Percentiles rank a stretch among this genome's conserved stretches.
Conservation (phyloP, 2,113 vertebrate genomes). For the Xiphophorus maculatus region DNA sequence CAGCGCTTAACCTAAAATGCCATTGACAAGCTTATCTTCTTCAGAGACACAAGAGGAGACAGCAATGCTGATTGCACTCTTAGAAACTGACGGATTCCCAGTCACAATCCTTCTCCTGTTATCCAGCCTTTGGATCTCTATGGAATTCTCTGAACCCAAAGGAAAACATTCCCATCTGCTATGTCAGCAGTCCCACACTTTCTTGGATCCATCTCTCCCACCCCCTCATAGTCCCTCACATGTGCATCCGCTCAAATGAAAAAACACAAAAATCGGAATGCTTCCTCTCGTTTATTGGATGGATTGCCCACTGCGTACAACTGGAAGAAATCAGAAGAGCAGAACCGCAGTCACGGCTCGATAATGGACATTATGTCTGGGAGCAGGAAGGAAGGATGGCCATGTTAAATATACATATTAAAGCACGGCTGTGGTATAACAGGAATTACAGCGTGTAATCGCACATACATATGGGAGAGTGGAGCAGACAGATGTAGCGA, state of each 20-base stretch:
- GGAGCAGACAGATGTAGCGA: constrained; percentile 49
- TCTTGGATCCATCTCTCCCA: constrained; percentile 56
- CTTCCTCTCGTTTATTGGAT: constrained; percentile 48
- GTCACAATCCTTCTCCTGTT: constrained; percentile 32
- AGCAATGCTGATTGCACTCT: constrained; percentile 38
- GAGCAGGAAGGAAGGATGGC: constrained; percentile 47
- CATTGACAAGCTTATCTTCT: constrained; percentile 54
- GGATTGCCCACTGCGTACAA: constrained; percentile 37
- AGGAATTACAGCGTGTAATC: constrained; percentile 15
- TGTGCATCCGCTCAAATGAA: constrained; percentile 14
- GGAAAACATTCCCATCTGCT: constrained; percentile 73
- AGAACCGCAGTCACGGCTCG: constrained; percentile 35
- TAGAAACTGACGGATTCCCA: constrained; percentile 32
- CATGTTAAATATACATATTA: constrained; percentile 7
- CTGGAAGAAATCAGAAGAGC: constrained; percentile 58
- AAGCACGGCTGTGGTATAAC: constrained; percentile 22
- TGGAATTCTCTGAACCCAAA: constrained; percentile 63
- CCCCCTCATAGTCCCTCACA: constrained; percentile 44
- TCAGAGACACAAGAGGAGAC: constrained; percentile 19
- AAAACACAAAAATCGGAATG: constrained; percentile 5
- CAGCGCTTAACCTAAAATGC: constrained; percentile 26
- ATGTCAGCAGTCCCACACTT: constrained; percentile 66
- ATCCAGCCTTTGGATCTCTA: constrained; percentile 49
- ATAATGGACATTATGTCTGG: constrained; percentile 49
- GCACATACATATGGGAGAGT: constrained; percentile 20